Evolutionary conservation across 2,888 invertebrate genomes (phyloP).

Genomic region (Congeria kusceri): DNA sequence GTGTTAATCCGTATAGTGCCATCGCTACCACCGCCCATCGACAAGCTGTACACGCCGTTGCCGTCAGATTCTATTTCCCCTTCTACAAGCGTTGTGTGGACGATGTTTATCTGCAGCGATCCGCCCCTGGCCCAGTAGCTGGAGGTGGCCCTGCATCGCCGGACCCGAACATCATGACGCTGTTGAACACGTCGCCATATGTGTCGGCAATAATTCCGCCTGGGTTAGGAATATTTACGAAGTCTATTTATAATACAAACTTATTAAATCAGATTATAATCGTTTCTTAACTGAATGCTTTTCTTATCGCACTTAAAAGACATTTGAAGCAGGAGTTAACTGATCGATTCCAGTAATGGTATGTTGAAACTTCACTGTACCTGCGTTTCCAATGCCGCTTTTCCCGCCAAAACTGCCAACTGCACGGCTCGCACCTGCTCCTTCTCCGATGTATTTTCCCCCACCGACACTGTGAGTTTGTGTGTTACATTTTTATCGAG

Average conservation of each 20-base stretch:
- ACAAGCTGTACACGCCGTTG: conserved; percentile 30
- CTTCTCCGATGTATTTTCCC: conserved; percentile 63
- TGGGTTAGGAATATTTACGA: not conserved
- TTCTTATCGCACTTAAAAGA: too few species aligned
- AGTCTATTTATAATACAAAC: not conserved
- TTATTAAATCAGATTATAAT: too few species aligned
- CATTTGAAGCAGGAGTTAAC: not conserved
- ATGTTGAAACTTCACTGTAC: not conserved
- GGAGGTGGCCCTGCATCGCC: conserved; percentile 58
- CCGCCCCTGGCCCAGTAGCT: conserved; percentile 71
- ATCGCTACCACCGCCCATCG: conserved; percentile 73
- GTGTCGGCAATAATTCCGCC: conserved; percentile 61
- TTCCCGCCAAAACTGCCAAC: conserved; percentile 74
- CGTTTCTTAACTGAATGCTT: too few species aligned
- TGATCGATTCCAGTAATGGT: not conserved
- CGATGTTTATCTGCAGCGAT: conserved; percentile 55
- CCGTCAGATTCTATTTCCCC: conserved; percentile 70
- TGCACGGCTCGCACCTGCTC: conserved; percentile 51
- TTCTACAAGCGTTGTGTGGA: conserved; percentile 66
- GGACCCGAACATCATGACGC: conserved; percentile 63
- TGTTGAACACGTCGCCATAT: conserved; percentile 22
- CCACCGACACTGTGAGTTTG: conserved; percentile 58
- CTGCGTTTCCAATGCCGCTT: conserved; percentile 54
- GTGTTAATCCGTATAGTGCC: conserved; percentile 68
- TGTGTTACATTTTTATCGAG: too few species aligned